Conservation (phyloP, 2,888 invertebrate species). For the Unio delphinus region DNA sequence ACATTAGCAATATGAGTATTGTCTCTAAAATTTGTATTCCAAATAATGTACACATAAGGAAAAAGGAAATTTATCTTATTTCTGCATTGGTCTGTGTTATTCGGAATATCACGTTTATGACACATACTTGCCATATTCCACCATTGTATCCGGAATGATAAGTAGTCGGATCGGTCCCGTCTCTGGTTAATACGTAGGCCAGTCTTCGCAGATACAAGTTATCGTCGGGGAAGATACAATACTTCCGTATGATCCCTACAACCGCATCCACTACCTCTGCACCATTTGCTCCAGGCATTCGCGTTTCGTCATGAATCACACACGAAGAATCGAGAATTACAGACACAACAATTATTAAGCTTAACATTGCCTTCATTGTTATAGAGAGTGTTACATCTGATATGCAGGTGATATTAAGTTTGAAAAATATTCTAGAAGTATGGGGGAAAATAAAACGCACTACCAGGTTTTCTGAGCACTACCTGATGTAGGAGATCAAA, state of each 20-base stretch:
- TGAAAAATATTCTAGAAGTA: too few species aligned
- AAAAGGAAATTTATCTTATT: not conserved
- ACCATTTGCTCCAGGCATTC: constrained; percentile 25
- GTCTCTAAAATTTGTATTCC: too few species aligned
- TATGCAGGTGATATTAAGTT: too few species aligned
- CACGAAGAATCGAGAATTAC: too few species aligned
- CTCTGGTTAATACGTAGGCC: constrained; percentile 54
- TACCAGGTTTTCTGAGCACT: too few species aligned
- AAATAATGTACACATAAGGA: not conserved
- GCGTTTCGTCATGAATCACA: constrained; percentile 28
- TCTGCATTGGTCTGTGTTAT: not conserved
- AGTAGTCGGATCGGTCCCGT: constrained; percentile 40
- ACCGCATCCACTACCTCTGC: constrained; percentile 45
- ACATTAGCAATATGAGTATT: too few species aligned
- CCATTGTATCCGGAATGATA: constrained; percentile 45
- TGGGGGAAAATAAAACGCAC: too few species aligned
- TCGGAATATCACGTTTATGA: not conserved
- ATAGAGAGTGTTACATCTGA: too few species aligned
- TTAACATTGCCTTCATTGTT: too few species aligned
- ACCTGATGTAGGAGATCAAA: too few species aligned
- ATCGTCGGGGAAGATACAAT: constrained; percentile 51
- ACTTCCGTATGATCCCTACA: constrained; percentile 23
- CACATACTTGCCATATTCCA: constrained; percentile 60
- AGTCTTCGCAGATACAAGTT: constrained; percentile 47
- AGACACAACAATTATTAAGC: too few species aligned